phyloP scores from a whole-genome alignment of 1,140 invertebrate species.

The Drosophila seguyi region DNA sequence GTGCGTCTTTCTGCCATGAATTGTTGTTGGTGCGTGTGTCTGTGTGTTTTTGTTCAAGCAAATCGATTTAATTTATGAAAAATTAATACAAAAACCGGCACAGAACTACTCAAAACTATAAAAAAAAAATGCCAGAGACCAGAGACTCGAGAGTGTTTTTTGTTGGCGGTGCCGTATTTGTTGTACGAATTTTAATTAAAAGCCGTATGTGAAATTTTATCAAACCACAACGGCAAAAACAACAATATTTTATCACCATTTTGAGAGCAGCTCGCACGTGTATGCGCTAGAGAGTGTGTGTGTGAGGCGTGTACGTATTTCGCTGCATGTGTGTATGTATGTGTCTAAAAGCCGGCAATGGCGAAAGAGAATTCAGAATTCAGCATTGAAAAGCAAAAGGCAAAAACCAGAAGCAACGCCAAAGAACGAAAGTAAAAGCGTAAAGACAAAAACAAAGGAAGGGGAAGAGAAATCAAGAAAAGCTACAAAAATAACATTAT shows the following conservation, averaged over 20 bases:
- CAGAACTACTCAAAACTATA: slow-evolving; percentile 46
- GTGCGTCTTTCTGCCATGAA: slow-evolving; percentile 49
- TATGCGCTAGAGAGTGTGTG: slow-evolving; percentile 18
- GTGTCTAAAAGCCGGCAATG: slow-evolving; percentile 78
- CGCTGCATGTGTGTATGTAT: slow-evolving; percentile 36
- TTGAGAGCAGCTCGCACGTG: slow-evolving; percentile 51
- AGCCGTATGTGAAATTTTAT: slow-evolving; percentile 64
- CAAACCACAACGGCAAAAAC: slow-evolving; percentile 53
- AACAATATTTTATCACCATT: slow-evolving; percentile 66
- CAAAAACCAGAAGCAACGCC: slow-evolving; percentile 48
- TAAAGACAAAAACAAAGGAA: slow-evolving; percentile 40
- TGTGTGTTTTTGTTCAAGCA: slow-evolving; percentile 52
- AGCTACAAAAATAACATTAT: slow-evolving; percentile 14
- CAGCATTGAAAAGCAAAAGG: slow-evolving; percentile 53
- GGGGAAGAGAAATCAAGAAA: slow-evolving; percentile 23
- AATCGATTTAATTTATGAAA: slow-evolving; percentile 78
- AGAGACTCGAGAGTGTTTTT: slow-evolving; percentile 32
- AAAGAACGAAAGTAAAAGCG: slow-evolving; percentile 78
- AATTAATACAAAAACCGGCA: slow-evolving; percentile 63
- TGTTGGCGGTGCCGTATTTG: slow-evolving; percentile 28
- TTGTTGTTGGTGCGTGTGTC: slow-evolving; percentile 34
- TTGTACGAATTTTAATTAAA: slow-evolving; percentile 58
- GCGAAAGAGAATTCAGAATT: slow-evolving; percentile 52
- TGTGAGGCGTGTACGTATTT: slow-evolving; percentile 4
- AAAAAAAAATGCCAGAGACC: slow-evolving; percentile 15